Conservation (phyloP, 2,113 vertebrate genomes). For the Brevimyrus niger region DNA sequence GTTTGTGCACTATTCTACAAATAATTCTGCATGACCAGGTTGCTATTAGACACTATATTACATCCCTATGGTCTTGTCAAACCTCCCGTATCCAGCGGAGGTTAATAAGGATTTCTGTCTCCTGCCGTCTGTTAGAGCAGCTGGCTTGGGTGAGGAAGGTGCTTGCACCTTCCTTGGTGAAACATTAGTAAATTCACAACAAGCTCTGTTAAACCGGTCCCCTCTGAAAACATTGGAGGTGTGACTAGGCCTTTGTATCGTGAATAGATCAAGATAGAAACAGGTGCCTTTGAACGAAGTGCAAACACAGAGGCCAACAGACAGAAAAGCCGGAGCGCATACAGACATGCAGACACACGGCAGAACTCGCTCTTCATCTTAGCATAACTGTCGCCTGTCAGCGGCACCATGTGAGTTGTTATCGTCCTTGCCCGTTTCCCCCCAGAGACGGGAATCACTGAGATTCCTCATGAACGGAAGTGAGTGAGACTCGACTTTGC, state of each 20-base stretch:
- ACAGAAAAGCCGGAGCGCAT: conserved; percentile 25
- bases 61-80: conserved; percentile 26
- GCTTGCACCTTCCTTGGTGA: conserved; percentile 31
- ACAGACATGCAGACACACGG: background rate
- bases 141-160: conserved; percentile 35
- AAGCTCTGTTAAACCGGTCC: background rate
- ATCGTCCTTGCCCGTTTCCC: conserved; percentile 21
- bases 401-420: background rate
- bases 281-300: conserved; percentile 41
- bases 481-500: background rate
- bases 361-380: conserved; percentile 26
- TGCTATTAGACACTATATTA: conserved; percentile 7
- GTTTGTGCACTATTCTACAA: background rate
- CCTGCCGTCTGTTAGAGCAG: conserved; percentile 36
- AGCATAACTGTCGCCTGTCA: conserved; percentile 39
- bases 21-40: background rate
- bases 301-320: background rate
- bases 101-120: conserved; percentile 35
- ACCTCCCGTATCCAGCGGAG: conserved; percentile 17
- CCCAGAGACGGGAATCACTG: background rate
- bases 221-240: conserved; percentile 22
- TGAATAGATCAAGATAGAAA: conserved; percentile 43
- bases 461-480: conserved; percentile 13
- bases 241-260: conserved; percentile 42
- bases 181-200: conserved; percentile 15